Conservation (phyloP, 2,797 vertebrate species). For the Falco berigora region DNA sequence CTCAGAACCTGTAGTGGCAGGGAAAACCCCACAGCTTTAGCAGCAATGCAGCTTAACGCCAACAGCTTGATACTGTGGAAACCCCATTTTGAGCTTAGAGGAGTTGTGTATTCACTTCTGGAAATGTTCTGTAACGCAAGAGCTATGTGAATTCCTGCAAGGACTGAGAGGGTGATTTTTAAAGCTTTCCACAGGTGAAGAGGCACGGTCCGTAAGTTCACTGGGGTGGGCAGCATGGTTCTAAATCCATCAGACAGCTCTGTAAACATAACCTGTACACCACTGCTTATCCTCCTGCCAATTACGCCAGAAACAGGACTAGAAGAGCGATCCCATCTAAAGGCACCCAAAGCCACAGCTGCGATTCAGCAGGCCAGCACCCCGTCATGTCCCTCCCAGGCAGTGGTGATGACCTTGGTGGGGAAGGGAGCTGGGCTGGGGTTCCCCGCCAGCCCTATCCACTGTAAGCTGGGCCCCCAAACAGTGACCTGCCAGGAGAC, state of each 20-base stretch:
- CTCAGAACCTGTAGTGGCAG: conserved; percentile 83
- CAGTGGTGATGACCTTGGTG: neutral
- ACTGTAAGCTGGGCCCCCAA: fast-evolving
- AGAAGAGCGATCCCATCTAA: neutral
- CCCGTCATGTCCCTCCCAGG: no score
- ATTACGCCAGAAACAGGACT: neutral
- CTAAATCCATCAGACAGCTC: neutral
- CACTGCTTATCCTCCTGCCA: neutral
- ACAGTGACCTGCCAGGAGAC: neutral
- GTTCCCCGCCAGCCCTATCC: neutral
- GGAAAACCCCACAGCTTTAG: neutral
- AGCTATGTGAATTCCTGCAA: neutral
- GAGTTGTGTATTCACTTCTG: neutral
- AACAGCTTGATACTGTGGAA: neutral
- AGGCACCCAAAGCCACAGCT: neutral
- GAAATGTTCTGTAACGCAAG: neutral
- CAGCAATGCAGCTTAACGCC: neutral
- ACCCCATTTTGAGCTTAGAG: neutral
- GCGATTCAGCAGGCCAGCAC: neutral
- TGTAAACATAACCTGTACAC: neutral
- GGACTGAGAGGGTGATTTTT: neutral
- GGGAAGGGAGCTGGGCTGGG: neutral
- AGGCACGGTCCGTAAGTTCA: neutral
- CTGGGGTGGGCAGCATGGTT: neutral
- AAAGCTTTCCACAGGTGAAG: neutral